phyloP scores from a whole-genome alignment of 2,797 vertebrate genomes.

The Lutjanus argentimaculatus region DNA sequence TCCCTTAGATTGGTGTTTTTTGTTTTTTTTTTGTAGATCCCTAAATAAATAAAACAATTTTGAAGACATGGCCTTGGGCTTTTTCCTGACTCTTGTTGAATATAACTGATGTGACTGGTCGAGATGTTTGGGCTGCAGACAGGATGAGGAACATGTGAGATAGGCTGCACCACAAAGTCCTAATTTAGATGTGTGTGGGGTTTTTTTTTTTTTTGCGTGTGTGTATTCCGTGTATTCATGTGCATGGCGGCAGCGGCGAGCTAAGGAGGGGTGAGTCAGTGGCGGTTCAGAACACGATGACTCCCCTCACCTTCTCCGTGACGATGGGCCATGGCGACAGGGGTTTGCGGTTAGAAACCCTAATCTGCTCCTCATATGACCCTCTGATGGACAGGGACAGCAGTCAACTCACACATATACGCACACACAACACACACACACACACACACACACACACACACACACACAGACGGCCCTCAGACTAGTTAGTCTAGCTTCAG shows the following conservation, averaged over 20 bases:
- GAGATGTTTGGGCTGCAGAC: slow-evolving; percentile 21
- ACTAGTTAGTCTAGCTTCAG: slow-evolving; percentile 63
- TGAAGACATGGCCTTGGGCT: too few relatives aligned
- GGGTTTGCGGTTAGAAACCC: slow-evolving; percentile 85
- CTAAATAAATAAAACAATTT: too few relatives aligned
- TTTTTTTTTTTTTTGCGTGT: slow-evolving; percentile 9
- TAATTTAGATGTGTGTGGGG: slow-evolving; percentile 62
- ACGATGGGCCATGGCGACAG: slow-evolving; percentile 75
- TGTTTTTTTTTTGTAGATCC: too few relatives aligned
- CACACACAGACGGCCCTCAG: slow-evolving; percentile 31
- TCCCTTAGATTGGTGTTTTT: too few relatives aligned
- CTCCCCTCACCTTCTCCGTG: slow-evolving; percentile 67
- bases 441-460: slow-evolving; percentile 27
- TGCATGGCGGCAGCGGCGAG: slow-evolving; percentile 17
- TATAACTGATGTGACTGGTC: slow-evolving; percentile 1
- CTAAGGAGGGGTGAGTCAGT: slow-evolving; percentile 65
- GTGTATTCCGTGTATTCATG: not conserved
- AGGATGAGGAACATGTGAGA: slow-evolving; percentile 28
- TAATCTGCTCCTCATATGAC: slow-evolving; percentile 87
- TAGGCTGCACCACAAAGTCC: slow-evolving; percentile 55
- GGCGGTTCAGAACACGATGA: slow-evolving; percentile 69
- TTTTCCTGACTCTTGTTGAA: too few relatives aligned
- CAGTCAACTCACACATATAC: slow-evolving; percentile 56
- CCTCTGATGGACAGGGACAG: slow-evolving; percentile 84
- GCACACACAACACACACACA: slow-evolving; percentile 29